These are phyloP conservation scores for Ormyrus labotus DNA, from an alignment of 2,888 invertebrate species.

Conservation along the genomic window DNA sequence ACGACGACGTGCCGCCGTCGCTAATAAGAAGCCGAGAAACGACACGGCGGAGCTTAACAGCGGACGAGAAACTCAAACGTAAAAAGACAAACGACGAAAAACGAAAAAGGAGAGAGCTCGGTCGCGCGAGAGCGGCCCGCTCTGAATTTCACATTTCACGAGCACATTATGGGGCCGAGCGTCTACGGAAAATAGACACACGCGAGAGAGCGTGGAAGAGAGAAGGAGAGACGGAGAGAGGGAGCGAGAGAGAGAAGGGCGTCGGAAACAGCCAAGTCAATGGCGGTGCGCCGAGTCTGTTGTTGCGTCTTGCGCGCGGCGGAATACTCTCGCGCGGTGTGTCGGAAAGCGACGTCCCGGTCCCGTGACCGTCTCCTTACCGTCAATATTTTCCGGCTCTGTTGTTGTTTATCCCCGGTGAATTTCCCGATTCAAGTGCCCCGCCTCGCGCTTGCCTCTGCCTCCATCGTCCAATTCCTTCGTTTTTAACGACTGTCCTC, in stretches of 20 bases:
- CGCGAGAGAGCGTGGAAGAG: not conserved
- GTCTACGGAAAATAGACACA: conserved; percentile 28
- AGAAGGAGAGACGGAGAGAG: not conserved
- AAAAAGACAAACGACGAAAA: not conserved
- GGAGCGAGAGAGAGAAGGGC: not conserved
- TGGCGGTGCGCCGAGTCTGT: not conserved
- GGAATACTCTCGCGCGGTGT: no score
- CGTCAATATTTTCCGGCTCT: no score
- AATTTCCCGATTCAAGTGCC: no score
- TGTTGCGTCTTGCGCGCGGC: conserved; percentile 15
- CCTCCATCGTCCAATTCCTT: no score
- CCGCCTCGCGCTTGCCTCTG: no score
- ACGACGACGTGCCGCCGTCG: not conserved
- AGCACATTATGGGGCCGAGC: not conserved
- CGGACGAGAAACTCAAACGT: not conserved
- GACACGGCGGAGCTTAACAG: not conserved
- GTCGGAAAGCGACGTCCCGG: no score
- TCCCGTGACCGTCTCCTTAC: no score
- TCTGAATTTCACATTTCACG: conserved; percentile 35
- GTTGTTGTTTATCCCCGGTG: no score
- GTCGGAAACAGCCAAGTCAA: not conserved
- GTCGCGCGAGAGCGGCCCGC: not conserved
- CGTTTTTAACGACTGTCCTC: no score
- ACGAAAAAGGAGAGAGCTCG: not conserved
- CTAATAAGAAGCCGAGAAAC: not conserved